A percentile compares a stretch with the other conserved stretches of the same genome.
phyloP scores from a whole-genome alignment of 2,113 vertebrate genomes.

The Sarotherodon lohbergeri region DNA sequence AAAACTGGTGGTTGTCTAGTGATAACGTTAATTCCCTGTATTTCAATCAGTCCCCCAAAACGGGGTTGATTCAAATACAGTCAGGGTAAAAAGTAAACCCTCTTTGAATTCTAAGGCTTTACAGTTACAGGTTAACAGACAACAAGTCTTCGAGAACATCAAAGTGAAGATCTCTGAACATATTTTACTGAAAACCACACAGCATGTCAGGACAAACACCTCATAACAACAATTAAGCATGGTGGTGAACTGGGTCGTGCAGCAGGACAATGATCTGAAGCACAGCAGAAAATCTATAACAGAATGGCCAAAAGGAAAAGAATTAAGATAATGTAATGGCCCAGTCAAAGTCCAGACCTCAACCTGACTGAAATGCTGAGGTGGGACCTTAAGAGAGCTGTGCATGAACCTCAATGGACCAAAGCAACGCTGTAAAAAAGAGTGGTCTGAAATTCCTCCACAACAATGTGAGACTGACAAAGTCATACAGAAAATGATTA shows the following conservation, averaged over 20 bases:
- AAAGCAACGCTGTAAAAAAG: neutral
- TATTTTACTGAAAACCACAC: neutral
- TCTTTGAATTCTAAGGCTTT: neutral
- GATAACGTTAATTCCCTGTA: neutral
- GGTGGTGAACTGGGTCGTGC: neutral
- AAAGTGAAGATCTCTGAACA: neutral
- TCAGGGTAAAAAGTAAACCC: neutral
- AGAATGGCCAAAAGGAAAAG: neutral
- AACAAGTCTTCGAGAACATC: neutral
- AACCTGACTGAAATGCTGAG: neutral
- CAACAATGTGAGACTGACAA: neutral
- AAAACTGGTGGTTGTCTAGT: neutral
- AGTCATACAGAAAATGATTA: neutral
- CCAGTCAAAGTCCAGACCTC: neutral
- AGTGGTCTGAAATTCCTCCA: neutral
- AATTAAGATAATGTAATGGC: neutral
- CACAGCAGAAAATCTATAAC: neutral
- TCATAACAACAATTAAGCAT: neutral
- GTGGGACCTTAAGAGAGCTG: neutral
- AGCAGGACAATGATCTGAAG: neutral
- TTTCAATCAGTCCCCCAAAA: neutral
- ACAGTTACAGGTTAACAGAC: neutral
- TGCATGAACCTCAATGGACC: neutral
- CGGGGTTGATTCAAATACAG: neutral
- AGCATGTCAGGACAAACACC: neutral